These are phyloP conservation scores for Elaphurus davidianus DNA, from an alignment of 2,113 vertebrate genomes.

Conservation along the genomic window DNA sequence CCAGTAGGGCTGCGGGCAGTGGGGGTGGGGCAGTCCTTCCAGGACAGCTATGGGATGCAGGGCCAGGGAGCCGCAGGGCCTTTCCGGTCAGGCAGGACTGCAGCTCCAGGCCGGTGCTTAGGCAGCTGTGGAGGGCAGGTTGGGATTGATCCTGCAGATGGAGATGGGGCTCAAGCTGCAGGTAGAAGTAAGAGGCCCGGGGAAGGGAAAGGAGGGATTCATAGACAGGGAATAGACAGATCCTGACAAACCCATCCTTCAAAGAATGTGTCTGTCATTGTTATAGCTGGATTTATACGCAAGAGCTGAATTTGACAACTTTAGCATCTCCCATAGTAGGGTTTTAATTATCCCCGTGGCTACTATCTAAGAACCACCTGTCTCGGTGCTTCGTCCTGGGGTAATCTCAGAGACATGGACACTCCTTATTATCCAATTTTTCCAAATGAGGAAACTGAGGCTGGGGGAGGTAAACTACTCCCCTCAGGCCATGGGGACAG, in stretches of 20 bases:
- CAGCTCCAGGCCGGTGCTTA: rapidly evolving
- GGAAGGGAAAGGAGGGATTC: neutral
- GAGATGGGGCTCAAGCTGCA: too few species aligned
- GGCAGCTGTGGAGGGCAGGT: neutral
- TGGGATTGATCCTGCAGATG: neutral
- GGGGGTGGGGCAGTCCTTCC: neutral
- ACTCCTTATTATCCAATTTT: too few species aligned
- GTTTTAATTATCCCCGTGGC: rapidly evolving
- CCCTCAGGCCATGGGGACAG: neutral
- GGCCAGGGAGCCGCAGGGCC: neutral
- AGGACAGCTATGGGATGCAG: neutral
- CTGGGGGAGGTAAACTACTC: neutral
- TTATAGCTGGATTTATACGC: neutral
- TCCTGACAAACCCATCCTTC: neutral
- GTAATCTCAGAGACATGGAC: rapidly evolving
- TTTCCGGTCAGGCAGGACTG: neutral
- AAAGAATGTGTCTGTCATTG: rapidly evolving
- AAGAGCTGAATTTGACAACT: neutral
- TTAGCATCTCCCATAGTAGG: neutral
- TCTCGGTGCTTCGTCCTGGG: rapidly evolving
- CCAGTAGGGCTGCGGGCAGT: too few species aligned
- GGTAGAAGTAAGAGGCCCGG: neutral
- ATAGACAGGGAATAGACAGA: rapidly evolving
- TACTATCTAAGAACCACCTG: rapidly evolving
- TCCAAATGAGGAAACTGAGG: neutral